phyloP scores from a whole-genome alignment of 2,113 vertebrate species.

The Trematocara unimaculatum region DNA sequence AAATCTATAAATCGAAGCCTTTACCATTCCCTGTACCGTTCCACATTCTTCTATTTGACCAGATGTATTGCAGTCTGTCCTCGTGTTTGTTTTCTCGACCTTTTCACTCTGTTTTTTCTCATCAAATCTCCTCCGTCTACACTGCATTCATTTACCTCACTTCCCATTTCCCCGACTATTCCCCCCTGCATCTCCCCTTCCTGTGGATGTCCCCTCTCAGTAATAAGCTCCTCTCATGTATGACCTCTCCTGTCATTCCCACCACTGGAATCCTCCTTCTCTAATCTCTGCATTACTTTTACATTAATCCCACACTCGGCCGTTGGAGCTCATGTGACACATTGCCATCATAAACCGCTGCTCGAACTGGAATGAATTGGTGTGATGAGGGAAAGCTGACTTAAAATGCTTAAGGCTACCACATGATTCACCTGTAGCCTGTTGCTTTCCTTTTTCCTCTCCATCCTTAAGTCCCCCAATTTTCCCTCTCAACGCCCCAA shows the following conservation, averaged over 20 bases:
- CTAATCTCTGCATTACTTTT: constrained; percentile 61
- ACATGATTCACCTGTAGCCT: constrained; percentile 35
- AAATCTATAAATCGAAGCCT: not conserved
- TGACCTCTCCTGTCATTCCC: constrained; percentile 67
- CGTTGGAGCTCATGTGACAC: constrained; percentile 18
- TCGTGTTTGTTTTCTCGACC: not conserved
- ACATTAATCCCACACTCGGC: constrained; percentile 58
- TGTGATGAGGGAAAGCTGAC: not conserved
- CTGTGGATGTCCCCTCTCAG: constrained; percentile 4
- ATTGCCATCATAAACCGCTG: constrained; percentile 3
- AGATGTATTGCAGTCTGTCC: not conserved
- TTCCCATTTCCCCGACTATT: not conserved
- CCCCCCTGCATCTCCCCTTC: constrained; percentile 37
- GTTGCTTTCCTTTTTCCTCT: not conserved
- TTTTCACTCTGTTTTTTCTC: not conserved
- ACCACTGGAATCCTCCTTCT: constrained; percentile 40
- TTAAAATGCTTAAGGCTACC: not conserved
- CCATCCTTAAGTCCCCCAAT: not conserved
- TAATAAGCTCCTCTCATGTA: constrained; percentile 62
- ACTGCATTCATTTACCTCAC: not conserved
- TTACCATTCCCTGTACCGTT: not conserved
- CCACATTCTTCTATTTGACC: not conserved
- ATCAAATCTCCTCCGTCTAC: not conserved
- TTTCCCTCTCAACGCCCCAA: not conserved
- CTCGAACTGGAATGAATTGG: not conserved